Conservation (phyloP, 2,113 vertebrate genomes). For the Gymnocephalus cernua region DNA sequence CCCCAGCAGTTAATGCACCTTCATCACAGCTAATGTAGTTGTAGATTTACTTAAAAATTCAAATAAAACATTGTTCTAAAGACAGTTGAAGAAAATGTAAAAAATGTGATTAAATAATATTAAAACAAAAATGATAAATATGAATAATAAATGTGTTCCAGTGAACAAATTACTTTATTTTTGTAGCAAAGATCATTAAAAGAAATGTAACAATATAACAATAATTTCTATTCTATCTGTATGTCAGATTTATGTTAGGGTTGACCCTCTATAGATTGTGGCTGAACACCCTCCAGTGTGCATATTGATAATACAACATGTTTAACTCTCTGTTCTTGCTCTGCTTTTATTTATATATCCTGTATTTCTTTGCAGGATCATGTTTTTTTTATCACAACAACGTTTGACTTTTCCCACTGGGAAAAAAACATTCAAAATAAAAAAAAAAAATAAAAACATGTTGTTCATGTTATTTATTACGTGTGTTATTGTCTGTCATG, state of each 20-base stretch:
- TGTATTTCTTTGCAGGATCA: not conserved
- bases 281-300: not conserved
- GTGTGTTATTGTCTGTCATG: slow-evolving; percentile 13
- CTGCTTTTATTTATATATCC: not conserved
- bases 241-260: not conserved
- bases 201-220: not conserved
- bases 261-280: not conserved
- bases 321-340: not conserved
- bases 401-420: not conserved
- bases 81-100: not conserved
- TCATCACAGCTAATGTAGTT: not conserved
- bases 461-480: not conserved
- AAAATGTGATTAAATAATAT: not conserved
- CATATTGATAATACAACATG: not conserved
- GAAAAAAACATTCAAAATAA: not conserved
- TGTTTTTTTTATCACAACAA: not conserved
- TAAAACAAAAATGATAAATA: not conserved
- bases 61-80: not conserved
- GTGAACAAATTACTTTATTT: not conserved
- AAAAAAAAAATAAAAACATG: too few relatives aligned
- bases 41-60: not conserved
- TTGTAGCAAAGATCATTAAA: not conserved
- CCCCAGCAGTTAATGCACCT: not conserved
- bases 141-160: not conserved
- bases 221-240: not conserved